Evolutionary conservation across 2,888 invertebrate genomes (phyloP).

Genomic region (Apodemia zela): DNA sequence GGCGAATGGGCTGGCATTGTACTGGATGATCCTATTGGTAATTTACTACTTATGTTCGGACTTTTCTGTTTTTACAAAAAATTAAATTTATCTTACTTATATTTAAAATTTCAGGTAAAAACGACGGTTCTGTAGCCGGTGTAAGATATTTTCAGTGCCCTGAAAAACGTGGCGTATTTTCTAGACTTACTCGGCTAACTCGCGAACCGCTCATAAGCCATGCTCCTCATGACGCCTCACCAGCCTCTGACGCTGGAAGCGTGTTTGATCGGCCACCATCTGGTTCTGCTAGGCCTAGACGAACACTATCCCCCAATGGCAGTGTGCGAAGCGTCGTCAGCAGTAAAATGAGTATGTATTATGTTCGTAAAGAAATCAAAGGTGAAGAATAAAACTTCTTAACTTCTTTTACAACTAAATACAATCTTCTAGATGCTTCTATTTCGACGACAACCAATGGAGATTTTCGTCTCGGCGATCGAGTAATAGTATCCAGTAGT

Average conservation of each 20-base stretch:
- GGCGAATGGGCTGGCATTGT: constrained; percentile 99
- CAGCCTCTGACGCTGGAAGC: constrained; percentile 70
- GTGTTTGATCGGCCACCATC: constrained; percentile 71
- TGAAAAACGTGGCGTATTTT: constrained; percentile 95
- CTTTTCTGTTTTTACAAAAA: not conserved
- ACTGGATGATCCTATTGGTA: constrained; percentile 96
- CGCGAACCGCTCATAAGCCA: constrained; percentile 83
- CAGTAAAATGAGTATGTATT: constrained; percentile 74
- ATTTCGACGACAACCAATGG: constrained; percentile 70
- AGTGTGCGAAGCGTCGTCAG: constrained; percentile 74
- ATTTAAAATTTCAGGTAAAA: constrained; percentile 89
- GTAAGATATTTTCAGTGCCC: constrained; percentile 96
- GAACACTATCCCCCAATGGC: constrained; percentile 71
- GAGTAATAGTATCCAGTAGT: constrained; percentile 93
- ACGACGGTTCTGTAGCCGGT: constrained; percentile 97
- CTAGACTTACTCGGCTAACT: constrained; percentile 91
- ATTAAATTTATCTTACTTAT: not conserved
- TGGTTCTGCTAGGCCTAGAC: constrained; percentile 62
- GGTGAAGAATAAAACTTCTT: not conserved
- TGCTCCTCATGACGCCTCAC: constrained; percentile 67
- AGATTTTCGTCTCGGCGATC: constrained; percentile 91
- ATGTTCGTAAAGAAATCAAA: not conserved
- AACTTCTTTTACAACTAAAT: not conserved
- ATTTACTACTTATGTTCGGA: constrained; percentile 35
- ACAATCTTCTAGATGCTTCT: constrained; percentile 57